Evolutionary conservation across 1,140 invertebrate species (phyloP).

Genomic region (Drosophila pseudoobscura): DNA sequence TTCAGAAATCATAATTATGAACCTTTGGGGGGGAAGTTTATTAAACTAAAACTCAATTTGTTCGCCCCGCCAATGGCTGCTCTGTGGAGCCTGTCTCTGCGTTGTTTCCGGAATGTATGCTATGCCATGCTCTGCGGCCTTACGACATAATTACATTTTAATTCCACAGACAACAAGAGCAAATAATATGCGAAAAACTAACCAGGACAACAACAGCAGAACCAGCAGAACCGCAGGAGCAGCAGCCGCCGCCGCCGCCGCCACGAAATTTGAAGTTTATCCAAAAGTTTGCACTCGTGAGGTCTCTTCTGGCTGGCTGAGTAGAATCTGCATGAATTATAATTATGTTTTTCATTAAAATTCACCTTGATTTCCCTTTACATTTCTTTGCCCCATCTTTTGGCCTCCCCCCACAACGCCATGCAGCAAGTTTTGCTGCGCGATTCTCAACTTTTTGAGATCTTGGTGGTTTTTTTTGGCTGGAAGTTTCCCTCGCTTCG

Average conservation of each 20-base stretch:
- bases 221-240: not conserved
- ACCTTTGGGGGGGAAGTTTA: constrained; percentile 35
- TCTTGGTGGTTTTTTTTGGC: constrained; percentile 18
- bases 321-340: constrained; percentile 77
- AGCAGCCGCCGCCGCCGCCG: constrained; percentile 3
- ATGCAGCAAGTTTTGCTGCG: constrained; percentile 18
- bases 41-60: constrained; percentile 49
- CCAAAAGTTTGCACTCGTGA: constrained; percentile 68
- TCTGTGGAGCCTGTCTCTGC: constrained; percentile 10
- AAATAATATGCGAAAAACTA: constrained; percentile 51
- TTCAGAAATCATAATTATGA: constrained; percentile 35
- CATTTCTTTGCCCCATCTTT: not conserved
- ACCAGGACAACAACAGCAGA: constrained; percentile 22
- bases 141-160: constrained; percentile 78
- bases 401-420: not conserved
- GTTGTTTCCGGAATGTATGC: constrained; percentile 51
- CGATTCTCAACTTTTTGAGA: constrained; percentile 65
- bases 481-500: constrained; percentile 18
- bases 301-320: constrained; percentile 42
- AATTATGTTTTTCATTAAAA: constrained; percentile 81
- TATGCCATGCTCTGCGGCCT: constrained; percentile 58
- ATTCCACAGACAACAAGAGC: constrained; percentile 61
- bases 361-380: constrained; percentile 64
- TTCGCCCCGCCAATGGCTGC: constrained; percentile 14
- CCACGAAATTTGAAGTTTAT: constrained; percentile 61